Percentiles rank a stretch among this genome's conserved stretches.
These are phyloP conservation scores for Hephaestus fuliginosus DNA, from an alignment of 2,797 vertebrate genomes.

Conservation along the genomic window DNA sequence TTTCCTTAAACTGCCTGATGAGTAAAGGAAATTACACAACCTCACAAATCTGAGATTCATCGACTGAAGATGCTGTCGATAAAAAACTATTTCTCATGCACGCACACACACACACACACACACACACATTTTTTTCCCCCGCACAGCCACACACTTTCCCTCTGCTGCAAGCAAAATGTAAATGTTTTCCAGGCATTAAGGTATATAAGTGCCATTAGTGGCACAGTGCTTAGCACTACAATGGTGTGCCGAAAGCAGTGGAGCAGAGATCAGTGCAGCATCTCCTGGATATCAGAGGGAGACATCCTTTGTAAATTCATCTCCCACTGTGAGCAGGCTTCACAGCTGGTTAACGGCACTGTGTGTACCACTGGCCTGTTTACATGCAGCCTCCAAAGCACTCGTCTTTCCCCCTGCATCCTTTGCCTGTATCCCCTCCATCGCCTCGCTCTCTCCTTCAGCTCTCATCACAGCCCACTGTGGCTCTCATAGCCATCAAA, in stretches of 20 bases:
- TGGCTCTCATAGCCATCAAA: slow-evolving; percentile 61
- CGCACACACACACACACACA: background rate
- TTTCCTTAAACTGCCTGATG: slow-evolving; percentile 75
- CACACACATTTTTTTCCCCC: slow-evolving; percentile 8
- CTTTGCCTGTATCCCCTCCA: slow-evolving; percentile 59
- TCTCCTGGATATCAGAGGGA: slow-evolving; percentile 86
- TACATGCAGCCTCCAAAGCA: slow-evolving; percentile 80
- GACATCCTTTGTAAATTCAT: slow-evolving; percentile 87
- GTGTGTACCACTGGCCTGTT: slow-evolving; percentile 84
- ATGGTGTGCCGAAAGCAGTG: slow-evolving; percentile 80
- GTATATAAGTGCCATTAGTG: slow-evolving; percentile 82
- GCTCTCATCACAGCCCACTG: slow-evolving; percentile 57
- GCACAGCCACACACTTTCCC: slow-evolving; percentile 44
- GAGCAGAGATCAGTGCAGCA: slow-evolving; percentile 84
- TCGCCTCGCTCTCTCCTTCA: slow-evolving; percentile 42
- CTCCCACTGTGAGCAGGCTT: slow-evolving; percentile 86
- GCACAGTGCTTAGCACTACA: slow-evolving; percentile 83
- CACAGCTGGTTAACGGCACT: slow-evolving; percentile 87
- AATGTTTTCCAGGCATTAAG: slow-evolving; percentile 81
- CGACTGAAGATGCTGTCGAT: slow-evolving; percentile 62
- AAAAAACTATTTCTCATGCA: slow-evolving; percentile 30
- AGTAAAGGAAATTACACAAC: slow-evolving; percentile 76
- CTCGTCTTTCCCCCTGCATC: slow-evolving; percentile 62
- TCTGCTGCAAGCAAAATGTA: slow-evolving; percentile 77
- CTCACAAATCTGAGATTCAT: slow-evolving; percentile 66